Conservation (phyloP, 2,888 invertebrate genomes). For the Dysmachus trigonus region DNA sequence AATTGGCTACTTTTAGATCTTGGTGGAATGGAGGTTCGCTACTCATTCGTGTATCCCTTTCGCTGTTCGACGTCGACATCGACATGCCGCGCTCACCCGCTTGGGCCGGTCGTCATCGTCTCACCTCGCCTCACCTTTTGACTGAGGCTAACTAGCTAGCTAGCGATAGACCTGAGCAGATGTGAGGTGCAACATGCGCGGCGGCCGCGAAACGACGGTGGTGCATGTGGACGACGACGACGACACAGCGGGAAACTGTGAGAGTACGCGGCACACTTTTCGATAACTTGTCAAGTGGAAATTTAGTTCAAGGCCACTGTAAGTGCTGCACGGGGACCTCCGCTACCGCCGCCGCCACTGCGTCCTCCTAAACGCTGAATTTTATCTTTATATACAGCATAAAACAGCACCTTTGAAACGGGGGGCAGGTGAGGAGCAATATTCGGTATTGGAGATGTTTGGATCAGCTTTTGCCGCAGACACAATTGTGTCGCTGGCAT, state of each 20-base stretch:
- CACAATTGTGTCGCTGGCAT: background rate
- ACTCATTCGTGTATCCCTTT: background rate
- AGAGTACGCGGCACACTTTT: constrained; percentile 44
- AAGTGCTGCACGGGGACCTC: background rate
- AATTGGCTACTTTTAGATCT: background rate
- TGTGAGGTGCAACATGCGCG: background rate
- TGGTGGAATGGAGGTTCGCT: background rate
- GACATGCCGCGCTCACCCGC: background rate
- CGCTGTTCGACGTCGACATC: background rate
- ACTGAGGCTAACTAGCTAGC: too few relatives aligned
- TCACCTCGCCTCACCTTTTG: background rate
- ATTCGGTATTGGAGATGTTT: background rate
- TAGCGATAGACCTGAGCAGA: background rate
- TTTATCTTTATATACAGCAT: background rate
- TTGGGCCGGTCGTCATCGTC: background rate
- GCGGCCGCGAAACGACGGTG: background rate
- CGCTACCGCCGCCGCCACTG: background rate
- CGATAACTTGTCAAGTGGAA: constrained; percentile 35
- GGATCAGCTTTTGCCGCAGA: background rate
- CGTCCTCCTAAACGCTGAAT: background rate
- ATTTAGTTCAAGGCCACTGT: constrained; percentile 44
- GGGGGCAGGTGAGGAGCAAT: background rate
- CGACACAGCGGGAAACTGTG: constrained; percentile 23
- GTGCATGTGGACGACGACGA: constrained; percentile 12
- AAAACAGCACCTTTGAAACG: background rate